Evolutionary conservation across 2,797 vertebrate species (phyloP).

Genomic region (Molossus molossus): DNA sequence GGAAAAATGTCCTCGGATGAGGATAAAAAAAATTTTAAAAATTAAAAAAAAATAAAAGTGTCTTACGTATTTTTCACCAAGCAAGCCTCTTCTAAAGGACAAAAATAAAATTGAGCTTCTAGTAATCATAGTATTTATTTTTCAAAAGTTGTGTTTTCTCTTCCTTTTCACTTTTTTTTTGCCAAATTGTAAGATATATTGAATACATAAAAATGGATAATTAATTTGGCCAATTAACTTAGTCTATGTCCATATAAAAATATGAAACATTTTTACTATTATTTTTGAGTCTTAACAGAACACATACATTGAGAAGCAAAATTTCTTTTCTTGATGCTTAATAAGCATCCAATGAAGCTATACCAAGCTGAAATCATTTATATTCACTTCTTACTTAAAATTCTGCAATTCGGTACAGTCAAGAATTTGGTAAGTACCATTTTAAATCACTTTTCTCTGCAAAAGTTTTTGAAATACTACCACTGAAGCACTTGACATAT

Average conservation of each 20-base stretch:
- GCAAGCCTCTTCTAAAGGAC: neutral
- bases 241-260: constrained; percentile 57
- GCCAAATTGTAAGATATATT: constrained; percentile 39
- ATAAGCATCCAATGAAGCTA: constrained; percentile 53
- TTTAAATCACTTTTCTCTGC: constrained; percentile 76
- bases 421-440: constrained; percentile 70
- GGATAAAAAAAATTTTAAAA: too few species aligned
- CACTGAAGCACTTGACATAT: neutral
- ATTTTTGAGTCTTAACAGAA: constrained; percentile 71
- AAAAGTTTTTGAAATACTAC: constrained; percentile 52
- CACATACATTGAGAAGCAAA: constrained; percentile 56
- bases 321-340: constrained; percentile 70
- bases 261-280: constrained; percentile 44
- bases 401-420: constrained; percentile 54
- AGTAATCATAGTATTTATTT: constrained; percentile 86
- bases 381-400: constrained; percentile 59
- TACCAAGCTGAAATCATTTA: constrained; percentile 39
- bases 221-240: constrained; percentile 77
- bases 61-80: neutral
- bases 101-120: constrained; percentile 76
- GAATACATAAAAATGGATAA: constrained; percentile 66
- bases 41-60: too few species aligned
- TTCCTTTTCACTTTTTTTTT: constrained; percentile 49
- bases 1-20: too few species aligned
- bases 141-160: constrained; percentile 75